Evolutionary conservation across 1,140 invertebrate genomes (phyloP).

Genomic region (Sycobia sp.): DNA sequence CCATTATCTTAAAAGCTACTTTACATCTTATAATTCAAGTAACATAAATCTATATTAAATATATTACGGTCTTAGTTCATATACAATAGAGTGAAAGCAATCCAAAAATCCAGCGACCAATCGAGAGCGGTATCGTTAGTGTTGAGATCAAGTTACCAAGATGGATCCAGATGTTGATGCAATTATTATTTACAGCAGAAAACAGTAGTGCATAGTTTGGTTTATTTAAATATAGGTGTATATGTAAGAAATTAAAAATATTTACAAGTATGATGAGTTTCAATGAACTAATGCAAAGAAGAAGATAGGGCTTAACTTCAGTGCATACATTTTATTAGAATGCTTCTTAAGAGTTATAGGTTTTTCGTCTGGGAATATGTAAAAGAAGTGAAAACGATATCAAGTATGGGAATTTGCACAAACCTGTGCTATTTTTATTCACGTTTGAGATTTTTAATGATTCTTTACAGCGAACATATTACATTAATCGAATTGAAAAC

Average conservation of each 20-base stretch:
- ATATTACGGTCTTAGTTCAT: slow-evolving; percentile 24
- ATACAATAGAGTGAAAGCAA: slow-evolving; percentile 54
- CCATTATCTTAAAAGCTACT: slow-evolving; percentile 20
- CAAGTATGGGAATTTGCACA: not conserved
- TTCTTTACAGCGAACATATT: not conserved
- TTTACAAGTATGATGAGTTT: slow-evolving; percentile 59
- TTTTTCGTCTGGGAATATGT: too few species aligned
- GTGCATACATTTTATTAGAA: slow-evolving; percentile 8
- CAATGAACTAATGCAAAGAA: slow-evolving; percentile 70
- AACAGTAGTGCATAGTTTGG: slow-evolving; percentile 60
- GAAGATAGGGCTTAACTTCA: slow-evolving; percentile 56
- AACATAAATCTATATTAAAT: slow-evolving; percentile 10
- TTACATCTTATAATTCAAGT: slow-evolving; percentile 4
- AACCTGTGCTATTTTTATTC: slow-evolving; percentile 10
- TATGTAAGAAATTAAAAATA: slow-evolving; percentile 41
- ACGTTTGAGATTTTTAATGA: not conserved
- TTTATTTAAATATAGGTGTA: slow-evolving; percentile 59
- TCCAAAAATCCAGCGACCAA: slow-evolving; percentile 60
- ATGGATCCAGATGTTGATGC: slow-evolving; percentile 56
- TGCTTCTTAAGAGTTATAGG: not conserved
- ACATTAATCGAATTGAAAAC: too few species aligned
- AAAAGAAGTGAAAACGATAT: slow-evolving; percentile 16
- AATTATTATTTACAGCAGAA: slow-evolving; percentile 55
- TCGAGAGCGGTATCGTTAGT: slow-evolving; percentile 61
- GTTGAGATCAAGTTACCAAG: slow-evolving; percentile 53